These are phyloP conservation scores for Spodoptera exigua DNA, from an alignment of 2,888 invertebrate genomes.

Conservation along the genomic window DNA sequence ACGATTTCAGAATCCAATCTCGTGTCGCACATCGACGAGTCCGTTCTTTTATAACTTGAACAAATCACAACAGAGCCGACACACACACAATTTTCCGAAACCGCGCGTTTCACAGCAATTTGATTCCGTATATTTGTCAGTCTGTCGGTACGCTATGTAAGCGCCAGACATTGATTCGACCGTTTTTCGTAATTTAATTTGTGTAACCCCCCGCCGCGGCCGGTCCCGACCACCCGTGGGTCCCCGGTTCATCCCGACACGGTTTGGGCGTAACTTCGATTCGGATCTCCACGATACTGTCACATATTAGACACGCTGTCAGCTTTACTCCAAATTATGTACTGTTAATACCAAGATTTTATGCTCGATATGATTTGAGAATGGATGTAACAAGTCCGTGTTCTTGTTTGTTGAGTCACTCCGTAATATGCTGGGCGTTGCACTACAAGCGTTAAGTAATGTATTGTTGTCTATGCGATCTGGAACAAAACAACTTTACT, in stretches of 20 bases:
- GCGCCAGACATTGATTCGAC: constrained; percentile 67
- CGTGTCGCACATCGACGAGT: constrained; percentile 1
- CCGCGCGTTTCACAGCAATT: constrained; percentile 53
- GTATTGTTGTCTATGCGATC: constrained; percentile 51
- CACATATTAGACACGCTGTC: constrained; percentile 70
- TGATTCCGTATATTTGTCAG: constrained; percentile 59
- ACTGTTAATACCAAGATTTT: constrained; percentile 54
- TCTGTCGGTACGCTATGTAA: constrained; percentile 58
- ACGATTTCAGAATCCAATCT: constrained; percentile 25
- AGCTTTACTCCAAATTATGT: constrained; percentile 56
- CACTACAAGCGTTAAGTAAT: constrained; percentile 38
- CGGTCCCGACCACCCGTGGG: constrained; percentile 51
- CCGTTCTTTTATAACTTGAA: constrained; percentile 31
- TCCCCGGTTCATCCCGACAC: constrained; percentile 67
- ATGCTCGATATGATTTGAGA: constrained; percentile 41
- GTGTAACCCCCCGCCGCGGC: constrained; percentile 67
- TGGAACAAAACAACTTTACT: constrained; percentile 43
- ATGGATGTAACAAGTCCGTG: constrained; percentile 32
- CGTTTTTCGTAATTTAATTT: constrained; percentile 75
- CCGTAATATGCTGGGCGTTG: constrained; percentile 35
- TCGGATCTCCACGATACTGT: constrained; percentile 67
- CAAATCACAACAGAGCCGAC: constrained; percentile 40
- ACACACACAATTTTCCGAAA: constrained; percentile 47
- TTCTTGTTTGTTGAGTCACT: constrained; percentile 45
- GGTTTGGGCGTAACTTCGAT: constrained; percentile 71